Conservation (phyloP, 2,888 invertebrate genomes). For the Bombylius discolor region DNA sequence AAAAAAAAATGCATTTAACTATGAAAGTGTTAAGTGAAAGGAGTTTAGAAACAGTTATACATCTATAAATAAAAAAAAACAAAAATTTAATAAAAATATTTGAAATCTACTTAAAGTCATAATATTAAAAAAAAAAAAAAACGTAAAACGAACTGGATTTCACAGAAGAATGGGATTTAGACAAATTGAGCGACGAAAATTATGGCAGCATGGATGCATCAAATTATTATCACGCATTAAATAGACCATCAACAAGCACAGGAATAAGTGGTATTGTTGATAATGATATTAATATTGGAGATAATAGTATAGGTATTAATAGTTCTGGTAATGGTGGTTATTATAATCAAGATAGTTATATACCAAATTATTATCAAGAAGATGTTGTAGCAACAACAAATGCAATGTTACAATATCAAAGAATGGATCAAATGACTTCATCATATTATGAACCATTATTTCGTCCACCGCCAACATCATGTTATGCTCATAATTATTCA, state of each 20-base stretch:
- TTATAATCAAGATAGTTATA: background rate
- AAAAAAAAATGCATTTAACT: too few relatives aligned
- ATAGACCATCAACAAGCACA: constrained; percentile 2
- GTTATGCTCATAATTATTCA: constrained; percentile 24
- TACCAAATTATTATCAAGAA: constrained; percentile 1
- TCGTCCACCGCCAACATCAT: constrained; percentile 23
- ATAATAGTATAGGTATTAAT: background rate
- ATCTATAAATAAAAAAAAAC: too few relatives aligned
- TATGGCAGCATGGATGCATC: constrained; percentile 6
- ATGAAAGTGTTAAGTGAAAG: too few relatives aligned
- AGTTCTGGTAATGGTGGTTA: background rate
- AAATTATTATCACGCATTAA: constrained; percentile 10
- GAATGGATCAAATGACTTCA: background rate
- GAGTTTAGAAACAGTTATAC: too few relatives aligned
- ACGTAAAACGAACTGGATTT: constrained; percentile 9
- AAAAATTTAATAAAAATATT: too few relatives aligned
- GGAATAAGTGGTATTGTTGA: background rate
- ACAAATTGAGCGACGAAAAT: constrained; percentile 7
- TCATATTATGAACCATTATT: constrained; percentile 13
- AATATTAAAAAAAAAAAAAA: background rate
- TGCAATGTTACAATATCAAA: background rate
- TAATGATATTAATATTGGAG: background rate
- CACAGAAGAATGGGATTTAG: constrained; percentile 11
- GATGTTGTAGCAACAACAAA: background rate
- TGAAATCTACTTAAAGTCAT: too few relatives aligned